A percentile compares a stretch with the other conserved stretches of the same genome.
Evolutionary conservation across 35 echinoderm and acorn worm species (phyloP).

Genomic region (Patiria miniata): DNA sequence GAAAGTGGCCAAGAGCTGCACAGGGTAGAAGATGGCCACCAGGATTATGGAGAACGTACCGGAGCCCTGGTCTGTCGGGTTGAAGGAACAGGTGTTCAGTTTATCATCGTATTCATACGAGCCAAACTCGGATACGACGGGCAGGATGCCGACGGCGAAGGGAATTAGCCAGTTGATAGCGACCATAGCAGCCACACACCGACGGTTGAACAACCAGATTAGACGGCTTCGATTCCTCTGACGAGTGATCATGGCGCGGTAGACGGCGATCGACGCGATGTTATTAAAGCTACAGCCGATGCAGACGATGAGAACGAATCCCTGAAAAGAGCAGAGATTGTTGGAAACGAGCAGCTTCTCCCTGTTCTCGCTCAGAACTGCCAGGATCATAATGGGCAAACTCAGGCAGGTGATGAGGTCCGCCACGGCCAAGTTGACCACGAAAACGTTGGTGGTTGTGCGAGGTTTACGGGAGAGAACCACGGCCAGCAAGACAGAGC

Average conservation of each 20-base stretch:
- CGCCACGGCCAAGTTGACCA: conserved; percentile 60
- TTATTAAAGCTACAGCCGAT: conserved; percentile 52
- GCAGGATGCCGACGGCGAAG: conserved; percentile 37
- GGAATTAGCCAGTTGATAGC: conserved; percentile 49
- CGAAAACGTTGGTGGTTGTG: conserved; percentile 59
- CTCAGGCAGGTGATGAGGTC: conserved; percentile 51
- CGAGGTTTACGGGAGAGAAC: conserved; percentile 42
- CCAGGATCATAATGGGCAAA: conserved; percentile 42
- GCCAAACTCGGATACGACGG: background rate
- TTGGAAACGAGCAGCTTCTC: conserved; percentile 20
- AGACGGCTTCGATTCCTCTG: background rate
- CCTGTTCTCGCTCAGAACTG: conserved; percentile 12
- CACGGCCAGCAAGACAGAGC: conserved; percentile 52
- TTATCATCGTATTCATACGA: too few relatives aligned
- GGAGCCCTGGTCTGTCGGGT: too few relatives aligned
- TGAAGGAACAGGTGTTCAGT: too few relatives aligned
- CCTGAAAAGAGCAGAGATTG: conserved; percentile 31
- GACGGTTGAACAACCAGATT: background rate
- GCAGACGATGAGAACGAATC: conserved; percentile 17
- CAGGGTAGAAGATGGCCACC: too few relatives aligned
- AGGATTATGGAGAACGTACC: too few relatives aligned
- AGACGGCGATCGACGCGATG: conserved; percentile 54
- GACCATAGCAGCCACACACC: conserved; percentile 34
- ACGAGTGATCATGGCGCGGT: conserved; percentile 52
- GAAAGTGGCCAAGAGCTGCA: too few relatives aligned